Conservation (phyloP, 2,797 vertebrate genomes). For the Eutrigla gurnardus region DNA sequence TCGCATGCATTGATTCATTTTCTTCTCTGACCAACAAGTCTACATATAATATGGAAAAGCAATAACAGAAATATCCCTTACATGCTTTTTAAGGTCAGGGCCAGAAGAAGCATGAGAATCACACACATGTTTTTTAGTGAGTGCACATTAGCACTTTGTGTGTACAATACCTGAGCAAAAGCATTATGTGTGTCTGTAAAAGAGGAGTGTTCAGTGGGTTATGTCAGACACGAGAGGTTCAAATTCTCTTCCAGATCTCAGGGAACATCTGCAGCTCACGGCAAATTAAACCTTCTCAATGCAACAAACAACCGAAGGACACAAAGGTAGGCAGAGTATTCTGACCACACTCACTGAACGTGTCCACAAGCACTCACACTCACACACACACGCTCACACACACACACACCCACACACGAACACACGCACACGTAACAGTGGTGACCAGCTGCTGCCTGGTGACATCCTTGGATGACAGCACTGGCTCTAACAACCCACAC, state of each 20-base stretch:
- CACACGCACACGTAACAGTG: slow-evolving; percentile 26
- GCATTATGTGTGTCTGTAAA: neutral
- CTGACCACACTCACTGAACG: slow-evolving; percentile 24
- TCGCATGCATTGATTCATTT: neutral
- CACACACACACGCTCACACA: neutral
- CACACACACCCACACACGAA: slow-evolving; percentile 3
- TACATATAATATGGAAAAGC: too few relatives aligned
- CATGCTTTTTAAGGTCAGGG: neutral
- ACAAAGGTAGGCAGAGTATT: slow-evolving; percentile 28
- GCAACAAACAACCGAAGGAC: slow-evolving; percentile 39
- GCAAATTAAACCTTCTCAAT: slow-evolving; percentile 42
- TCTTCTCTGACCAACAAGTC: neutral
- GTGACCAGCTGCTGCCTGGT: slow-evolving; percentile 69
- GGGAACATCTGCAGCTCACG: slow-evolving; percentile 53
- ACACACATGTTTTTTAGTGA: slow-evolving; percentile 2
- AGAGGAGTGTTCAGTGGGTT: slow-evolving; percentile 4
- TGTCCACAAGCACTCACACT: neutral
- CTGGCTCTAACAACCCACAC: slow-evolving; percentile 68
- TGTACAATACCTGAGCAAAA: neutral
- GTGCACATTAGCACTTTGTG: neutral
- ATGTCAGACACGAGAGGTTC: slow-evolving; percentile 22
- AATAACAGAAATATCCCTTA: too few relatives aligned
- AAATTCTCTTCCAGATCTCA: slow-evolving; percentile 45
- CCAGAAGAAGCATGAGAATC: slow-evolving; percentile 11
- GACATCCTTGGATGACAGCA: slow-evolving; percentile 71